Evolutionary conservation across 2,113 vertebrate species (phyloP), one percentile per base, ranked within the genome.

Genomic region (Trochalopteron elliotii): DNA sequence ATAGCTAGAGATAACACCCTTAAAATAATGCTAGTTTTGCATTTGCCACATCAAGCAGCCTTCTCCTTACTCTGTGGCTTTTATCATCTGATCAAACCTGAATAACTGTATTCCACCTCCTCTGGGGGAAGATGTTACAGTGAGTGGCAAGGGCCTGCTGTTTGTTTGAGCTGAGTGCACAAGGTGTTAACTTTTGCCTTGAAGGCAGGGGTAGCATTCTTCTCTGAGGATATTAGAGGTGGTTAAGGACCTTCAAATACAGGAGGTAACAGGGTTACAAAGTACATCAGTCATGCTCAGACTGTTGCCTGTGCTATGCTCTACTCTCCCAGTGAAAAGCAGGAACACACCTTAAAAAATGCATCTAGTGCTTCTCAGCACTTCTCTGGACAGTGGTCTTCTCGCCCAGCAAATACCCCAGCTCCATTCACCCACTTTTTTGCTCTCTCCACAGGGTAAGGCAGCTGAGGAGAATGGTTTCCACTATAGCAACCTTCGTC

Each of bases 391-490:
- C 3, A 56, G 31, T 0, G 1, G 3, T 55, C 22, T 57, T 72
- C 37, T 83, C 1, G 0, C 15, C 27, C 40, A 87, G 37, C 9
- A 55, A 69, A 23, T 18, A 60, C 22, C 9, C 22, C 27, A 55
- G 45, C 40, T 94, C 45, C 1, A 39, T 2, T 87, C 45, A 65
- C 31, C 18, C 31, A 5, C 11, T 94, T 50, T 22, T 35, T 70
- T 70, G 40, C 37, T 53, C 13, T 53, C 13, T 75, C n/a, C 5
- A 8, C 83, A 98, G 98, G 95, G 80, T 59, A 96, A 97, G 40
- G 81, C 5, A 5, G 92, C 93, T 59, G 96, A 96, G 9, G 40
- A 93, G 14, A 97, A 35, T 0, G 97, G 96, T 90, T 98, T 98
- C 93, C 96, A 24, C 60, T 69, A 96, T 1, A 25, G 8, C 1